Evolutionary conservation across 1,140 invertebrate genomes (phyloP), one percentile per base, ranked within the genome.

Genomic region (Sycophila sp.): DNA sequence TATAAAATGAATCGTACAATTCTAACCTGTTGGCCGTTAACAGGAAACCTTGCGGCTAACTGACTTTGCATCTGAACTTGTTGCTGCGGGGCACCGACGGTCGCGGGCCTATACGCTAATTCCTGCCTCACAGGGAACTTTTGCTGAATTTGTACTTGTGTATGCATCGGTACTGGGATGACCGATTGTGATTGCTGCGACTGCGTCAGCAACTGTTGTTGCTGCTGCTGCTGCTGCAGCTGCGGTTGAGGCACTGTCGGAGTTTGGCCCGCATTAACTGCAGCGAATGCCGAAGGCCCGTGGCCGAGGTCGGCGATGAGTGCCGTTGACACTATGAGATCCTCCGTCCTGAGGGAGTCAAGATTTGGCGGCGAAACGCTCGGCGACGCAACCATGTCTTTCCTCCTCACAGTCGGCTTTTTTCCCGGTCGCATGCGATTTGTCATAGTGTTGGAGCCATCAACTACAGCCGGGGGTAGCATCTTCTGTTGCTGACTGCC

Each of bases 381-480:
- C 10, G 77, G 73, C 10, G 78, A 78, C 0, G 71, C 40, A 0
- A 75, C n/a, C 1, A 77, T 19, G 24, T 86, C 83, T 87, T 87
- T 86, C 80, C 85, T 83, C 60, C 82, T 73, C 17, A 78, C 84
- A 2, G 79, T 81, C 15, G 83, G 83, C n/a, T 86, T 86, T 60
- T 86, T 86, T 3, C 81, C 83, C 1, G 83, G 78, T 56, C 81
- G 81, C 64, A 88, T 80, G 78, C 88, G 84, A 85, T 83, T 77
- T 70, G 84, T 60, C 77, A 80, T 66, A 22, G 38, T 68, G 77
- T 84, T 74, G 66, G 84, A 47, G 75, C 84, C 69, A 77, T 88
- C 78, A 73, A 81, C 80, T 75, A 88, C 78, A 10, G 86, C 86
- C 17, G 88, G 88, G 36, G 87, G 87, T 58, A 85, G 83, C 76